Evolutionary conservation across 2,113 vertebrate genomes (phyloP).

Genomic region (Neogobius melanostomus): DNA sequence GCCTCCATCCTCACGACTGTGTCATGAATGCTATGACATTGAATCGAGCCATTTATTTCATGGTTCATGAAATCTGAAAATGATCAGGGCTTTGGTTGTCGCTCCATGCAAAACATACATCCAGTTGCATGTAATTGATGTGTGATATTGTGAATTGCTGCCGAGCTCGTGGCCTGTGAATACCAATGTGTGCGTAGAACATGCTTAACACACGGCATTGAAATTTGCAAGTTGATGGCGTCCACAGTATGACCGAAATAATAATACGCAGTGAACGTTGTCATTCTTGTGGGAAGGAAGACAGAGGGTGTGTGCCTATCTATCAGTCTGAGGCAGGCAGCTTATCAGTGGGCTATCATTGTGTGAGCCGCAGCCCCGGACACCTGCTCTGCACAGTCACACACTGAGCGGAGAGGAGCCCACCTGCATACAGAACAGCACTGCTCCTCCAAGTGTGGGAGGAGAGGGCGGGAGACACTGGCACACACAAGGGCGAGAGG

Average conservation of each 20-base stretch:
- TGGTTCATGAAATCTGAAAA: background rate
- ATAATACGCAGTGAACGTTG: constrained; percentile 23
- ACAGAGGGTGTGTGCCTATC: constrained; percentile 26
- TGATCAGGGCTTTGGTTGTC: background rate
- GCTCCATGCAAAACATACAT: background rate
- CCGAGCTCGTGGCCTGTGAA: background rate
- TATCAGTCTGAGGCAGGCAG: constrained; percentile 43
- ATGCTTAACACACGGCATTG: background rate
- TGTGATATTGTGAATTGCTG: background rate
- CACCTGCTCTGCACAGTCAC: constrained; percentile 69
- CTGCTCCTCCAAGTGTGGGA: constrained; percentile 30
- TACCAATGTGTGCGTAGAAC: background rate
- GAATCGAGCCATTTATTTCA: too few species aligned
- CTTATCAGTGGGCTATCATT: constrained; percentile 70
- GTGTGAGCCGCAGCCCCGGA: constrained; percentile 62
- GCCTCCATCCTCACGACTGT: too few species aligned
- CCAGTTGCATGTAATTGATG: background rate
- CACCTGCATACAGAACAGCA: constrained; percentile 70
- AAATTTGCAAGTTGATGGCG: constrained; percentile 25
- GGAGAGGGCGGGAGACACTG: constrained; percentile 6
- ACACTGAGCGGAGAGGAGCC: constrained; percentile 55
- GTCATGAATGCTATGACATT: too few species aligned
- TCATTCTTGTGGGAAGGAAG: constrained; percentile 32
- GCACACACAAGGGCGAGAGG: constrained; percentile 13
- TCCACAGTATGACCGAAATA: constrained; percentile 20